Evolutionary conservation across 1,140 invertebrate genomes (phyloP), one percentile per base, ranked within the genome.

Genomic region (Drosophila subobscura): DNA sequence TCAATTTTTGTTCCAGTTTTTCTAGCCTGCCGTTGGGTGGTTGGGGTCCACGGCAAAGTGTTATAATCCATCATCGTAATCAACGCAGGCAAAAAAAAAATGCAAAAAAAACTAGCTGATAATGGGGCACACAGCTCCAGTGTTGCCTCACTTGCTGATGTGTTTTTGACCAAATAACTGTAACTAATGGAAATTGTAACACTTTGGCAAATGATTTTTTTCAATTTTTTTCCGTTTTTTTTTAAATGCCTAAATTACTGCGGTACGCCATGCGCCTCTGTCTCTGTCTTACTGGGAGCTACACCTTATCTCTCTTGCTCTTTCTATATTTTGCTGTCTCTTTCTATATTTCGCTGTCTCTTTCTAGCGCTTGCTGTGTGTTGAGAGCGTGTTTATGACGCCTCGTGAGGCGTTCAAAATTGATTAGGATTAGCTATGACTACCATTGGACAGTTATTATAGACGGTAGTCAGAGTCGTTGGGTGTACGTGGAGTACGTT

Each of bases 11-110:
- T 41, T 74, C 71, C 70, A 73, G 71, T 74, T 74, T 73, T 63
- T 51, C 44, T 55, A 42, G 59, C 53, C 27, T 52, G 45, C 71
- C 63, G 45, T 72, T 10, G 10, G 33, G 16, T 20, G 68, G 68
- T 65, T 29, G 23, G 23, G 47, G 61, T 63, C 66, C 65, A 67
- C 7, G 14, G 60, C 59, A 86, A 86, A 88, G 81, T 86, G 81
- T 86, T 88, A 86, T 88, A 86, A 86, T 86, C 81, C 81, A 86
- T 86, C 81, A 86, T 81, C 74, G 81, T 88, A 88, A 86, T 88
- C 81, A 86, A 86, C 78, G 75, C 72, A 66, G 0, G 0, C 5
- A 27, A 27, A 27, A 5, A 25, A 25, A 25, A 27, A 5, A 27
- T 20, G 16, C 16, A 27, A 27, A 10, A 37, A 37, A 12, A 33